phyloP scores from a whole-genome alignment of 37 sponge, comb jelly and placozoan species.

The Chondrilla cf. caribensis region DNA sequence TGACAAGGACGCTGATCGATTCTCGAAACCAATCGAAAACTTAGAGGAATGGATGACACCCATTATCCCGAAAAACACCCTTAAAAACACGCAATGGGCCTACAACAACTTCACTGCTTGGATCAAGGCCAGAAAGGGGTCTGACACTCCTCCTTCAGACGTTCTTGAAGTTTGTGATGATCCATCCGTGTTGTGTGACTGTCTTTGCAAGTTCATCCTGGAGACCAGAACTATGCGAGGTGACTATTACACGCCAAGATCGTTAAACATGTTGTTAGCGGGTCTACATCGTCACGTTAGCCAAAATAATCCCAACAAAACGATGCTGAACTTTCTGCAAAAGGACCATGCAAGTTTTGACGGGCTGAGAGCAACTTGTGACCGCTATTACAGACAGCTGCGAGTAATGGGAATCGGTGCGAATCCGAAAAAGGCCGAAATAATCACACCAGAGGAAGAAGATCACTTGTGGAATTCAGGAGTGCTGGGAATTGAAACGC shows the following conservation, averaged over 20 bases:
- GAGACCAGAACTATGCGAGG: too few species aligned
- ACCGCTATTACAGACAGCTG: not conserved
- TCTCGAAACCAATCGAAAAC: too few species aligned
- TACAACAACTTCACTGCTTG: not conserved
- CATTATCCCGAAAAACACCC: conserved; percentile 20
- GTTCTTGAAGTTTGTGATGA: not conserved
- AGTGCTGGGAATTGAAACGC: conserved; percentile 2
- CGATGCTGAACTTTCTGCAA: conserved; percentile 30
- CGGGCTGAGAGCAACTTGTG: conserved; percentile 7
- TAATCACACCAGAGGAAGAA: conserved; percentile 9
- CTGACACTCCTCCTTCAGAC: not conserved
- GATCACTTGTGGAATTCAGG: conserved; percentile 21
- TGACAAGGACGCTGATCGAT: too few species aligned
- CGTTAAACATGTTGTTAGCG: too few species aligned
- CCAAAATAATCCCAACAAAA: too few species aligned
- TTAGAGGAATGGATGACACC: not conserved
- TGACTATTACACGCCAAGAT: too few species aligned
- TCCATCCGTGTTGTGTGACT: not conserved
- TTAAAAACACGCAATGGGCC: conserved; percentile 27
- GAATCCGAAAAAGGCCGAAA: not conserved
- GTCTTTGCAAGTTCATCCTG: not conserved
- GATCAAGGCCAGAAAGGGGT: not conserved
- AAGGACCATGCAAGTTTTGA: conserved; percentile 17
- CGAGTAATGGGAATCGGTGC: conserved; percentile 7
- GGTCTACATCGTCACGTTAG: too few species aligned